phyloP scores from a whole-genome alignment of 2,113 vertebrate genomes.

The Psilopsiagon aymara region DNA sequence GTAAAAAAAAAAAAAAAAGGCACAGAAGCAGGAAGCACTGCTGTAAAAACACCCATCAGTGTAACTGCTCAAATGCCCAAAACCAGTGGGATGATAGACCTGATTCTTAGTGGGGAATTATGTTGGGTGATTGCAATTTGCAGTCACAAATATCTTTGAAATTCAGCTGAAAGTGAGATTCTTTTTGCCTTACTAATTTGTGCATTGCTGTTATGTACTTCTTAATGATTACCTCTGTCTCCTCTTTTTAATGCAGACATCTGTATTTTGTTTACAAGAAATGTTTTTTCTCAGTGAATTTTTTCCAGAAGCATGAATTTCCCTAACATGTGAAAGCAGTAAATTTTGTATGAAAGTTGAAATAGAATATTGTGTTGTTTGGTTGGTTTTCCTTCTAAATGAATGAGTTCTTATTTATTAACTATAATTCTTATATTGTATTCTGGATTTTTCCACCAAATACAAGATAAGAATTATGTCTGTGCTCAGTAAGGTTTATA shows the following conservation, averaged over 20 bases:
- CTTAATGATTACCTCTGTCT: neutral
- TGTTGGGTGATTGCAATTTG: neutral
- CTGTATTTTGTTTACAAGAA: neutral
- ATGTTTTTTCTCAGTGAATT: neutral
- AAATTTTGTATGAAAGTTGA: neutral
- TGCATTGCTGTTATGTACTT: neutral
- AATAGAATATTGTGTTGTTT: neutral
- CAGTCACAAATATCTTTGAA: neutral
- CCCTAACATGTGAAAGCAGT: neutral
- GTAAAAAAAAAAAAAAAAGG: accelerated
- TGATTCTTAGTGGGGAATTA: neutral
- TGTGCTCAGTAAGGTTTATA: neutral
- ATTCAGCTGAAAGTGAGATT: neutral
- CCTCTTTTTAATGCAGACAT: neutral
- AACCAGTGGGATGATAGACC: neutral
- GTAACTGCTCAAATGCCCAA: neutral
- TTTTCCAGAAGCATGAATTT: neutral
- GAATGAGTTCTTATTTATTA: neutral
- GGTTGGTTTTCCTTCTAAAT: neutral
- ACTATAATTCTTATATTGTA: neutral
- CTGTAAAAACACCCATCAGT: neutral
- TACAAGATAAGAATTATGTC: neutral
- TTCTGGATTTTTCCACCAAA: neutral
- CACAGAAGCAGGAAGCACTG: neutral
- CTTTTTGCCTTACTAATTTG: neutral